Evolutionary conservation across 2,888 invertebrate species (phyloP).

Genomic region (Meiosimyza decipiens): DNA sequence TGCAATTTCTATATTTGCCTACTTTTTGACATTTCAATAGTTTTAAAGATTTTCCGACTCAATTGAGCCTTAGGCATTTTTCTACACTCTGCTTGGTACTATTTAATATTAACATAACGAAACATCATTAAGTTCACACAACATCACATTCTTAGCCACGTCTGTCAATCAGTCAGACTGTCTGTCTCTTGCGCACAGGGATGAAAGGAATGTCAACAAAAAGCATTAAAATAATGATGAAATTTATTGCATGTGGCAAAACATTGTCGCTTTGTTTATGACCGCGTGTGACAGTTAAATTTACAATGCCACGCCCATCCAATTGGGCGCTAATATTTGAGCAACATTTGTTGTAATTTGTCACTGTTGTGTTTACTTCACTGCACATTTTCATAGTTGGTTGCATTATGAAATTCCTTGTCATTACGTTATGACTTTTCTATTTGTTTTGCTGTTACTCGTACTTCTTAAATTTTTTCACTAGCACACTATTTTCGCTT

Average conservation of each 20-base stretch:
- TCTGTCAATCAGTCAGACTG: no score
- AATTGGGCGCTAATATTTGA: slow-evolving; percentile 14
- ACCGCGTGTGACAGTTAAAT: slow-evolving; percentile 9
- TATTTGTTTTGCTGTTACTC: not conserved
- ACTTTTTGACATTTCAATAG: no score
- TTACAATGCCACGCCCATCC: slow-evolving; percentile 29
- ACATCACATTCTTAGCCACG: no score
- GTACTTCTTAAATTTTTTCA: not conserved
- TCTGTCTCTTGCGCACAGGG: no score
- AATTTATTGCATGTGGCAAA: slow-evolving; percentile 30
- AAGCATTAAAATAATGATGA: not conserved
- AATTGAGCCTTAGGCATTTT: no score
- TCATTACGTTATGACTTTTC: not conserved
- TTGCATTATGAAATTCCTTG: not conserved
- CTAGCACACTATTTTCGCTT: not conserved
- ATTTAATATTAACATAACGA: no score
- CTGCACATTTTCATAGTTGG: no score
- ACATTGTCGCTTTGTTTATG: slow-evolving; percentile 22
- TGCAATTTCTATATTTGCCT: no score
- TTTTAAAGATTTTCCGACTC: no score
- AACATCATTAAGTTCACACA: no score
- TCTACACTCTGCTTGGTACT: no score
- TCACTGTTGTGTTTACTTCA: not conserved
- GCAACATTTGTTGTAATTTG: not conserved
- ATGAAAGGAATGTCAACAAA: no score